phyloP scores from a whole-genome alignment of 2,113 vertebrate species.

The Neoarius graeffei region DNA sequence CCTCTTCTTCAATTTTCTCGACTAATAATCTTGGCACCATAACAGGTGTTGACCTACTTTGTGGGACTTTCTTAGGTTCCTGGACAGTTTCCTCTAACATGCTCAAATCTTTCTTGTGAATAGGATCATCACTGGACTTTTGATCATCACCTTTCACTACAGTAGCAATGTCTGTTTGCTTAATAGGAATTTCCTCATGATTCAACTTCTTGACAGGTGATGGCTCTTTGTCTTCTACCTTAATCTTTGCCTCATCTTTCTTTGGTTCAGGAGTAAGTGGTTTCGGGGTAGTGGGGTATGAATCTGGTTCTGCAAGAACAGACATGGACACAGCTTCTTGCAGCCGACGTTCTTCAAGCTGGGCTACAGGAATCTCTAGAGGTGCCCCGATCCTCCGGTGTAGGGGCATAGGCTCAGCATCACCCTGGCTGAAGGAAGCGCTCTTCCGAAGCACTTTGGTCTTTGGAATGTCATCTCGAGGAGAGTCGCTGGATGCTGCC shows the following conservation, averaged over 20 bases:
- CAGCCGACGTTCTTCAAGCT: constrained; percentile 78
- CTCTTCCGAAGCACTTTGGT: constrained; percentile 85
- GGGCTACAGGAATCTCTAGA: constrained; percentile 88
- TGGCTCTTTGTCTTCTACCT: constrained; percentile 50
- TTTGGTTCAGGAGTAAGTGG: constrained; percentile 54
- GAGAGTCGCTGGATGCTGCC: constrained; percentile 86
- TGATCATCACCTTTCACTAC: constrained; percentile 67
- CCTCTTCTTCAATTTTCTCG: constrained; percentile 59
- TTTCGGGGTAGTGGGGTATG: constrained; percentile 73
- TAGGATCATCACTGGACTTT: constrained; percentile 65
- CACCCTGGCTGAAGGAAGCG: constrained; percentile 93
- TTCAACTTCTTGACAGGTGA: constrained; percentile 61
- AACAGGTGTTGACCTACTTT: constrained; percentile 57
- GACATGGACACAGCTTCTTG: constrained; percentile 94
- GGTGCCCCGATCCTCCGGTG: constrained; percentile 89
- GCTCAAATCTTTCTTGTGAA: constrained; percentile 70
- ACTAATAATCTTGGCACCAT: constrained; percentile 53
- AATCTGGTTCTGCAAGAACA: constrained; percentile 81
- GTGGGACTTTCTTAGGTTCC: constrained; percentile 60
- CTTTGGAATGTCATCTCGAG: constrained; percentile 74
- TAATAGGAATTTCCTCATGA: constrained; percentile 55
- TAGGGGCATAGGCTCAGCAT: constrained; percentile 82
- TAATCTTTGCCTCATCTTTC: constrained; percentile 61
- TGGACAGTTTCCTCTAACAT: constrained; percentile 67
- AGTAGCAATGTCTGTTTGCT: constrained; percentile 62